These are phyloP conservation scores for Volucella bombylans DNA, from an alignment of 2,888 invertebrate genomes.

Conservation along the genomic window DNA sequence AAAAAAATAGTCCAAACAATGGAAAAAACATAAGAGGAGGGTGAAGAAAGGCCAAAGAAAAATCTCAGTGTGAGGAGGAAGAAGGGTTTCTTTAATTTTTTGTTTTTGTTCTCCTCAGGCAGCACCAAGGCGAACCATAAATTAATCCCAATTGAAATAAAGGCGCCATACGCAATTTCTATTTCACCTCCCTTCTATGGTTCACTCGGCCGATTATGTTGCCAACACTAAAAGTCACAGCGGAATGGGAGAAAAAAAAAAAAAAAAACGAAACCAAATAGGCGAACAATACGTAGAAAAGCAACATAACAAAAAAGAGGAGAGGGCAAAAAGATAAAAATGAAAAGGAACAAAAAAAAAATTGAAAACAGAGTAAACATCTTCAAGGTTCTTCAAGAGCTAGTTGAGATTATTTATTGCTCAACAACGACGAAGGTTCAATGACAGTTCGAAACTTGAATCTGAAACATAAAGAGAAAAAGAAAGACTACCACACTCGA, in stretches of 20 bases:
- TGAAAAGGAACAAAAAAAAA: slow-evolving; percentile 24
- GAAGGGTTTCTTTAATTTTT: background rate
- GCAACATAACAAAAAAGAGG: slow-evolving; percentile 8
- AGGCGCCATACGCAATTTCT: slow-evolving; percentile 73
- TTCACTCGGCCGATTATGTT: slow-evolving; percentile 1
- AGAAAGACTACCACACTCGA: slow-evolving; percentile 10
- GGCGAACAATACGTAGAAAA: slow-evolving; percentile 10
- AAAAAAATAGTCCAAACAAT: slow-evolving; percentile 11
- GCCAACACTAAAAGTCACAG: slow-evolving; percentile 35
- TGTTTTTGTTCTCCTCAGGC: too few species aligned
- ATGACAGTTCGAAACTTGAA: slow-evolving; percentile 70
- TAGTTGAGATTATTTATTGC: slow-evolving; percentile 74
- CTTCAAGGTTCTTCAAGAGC: slow-evolving; percentile 73
- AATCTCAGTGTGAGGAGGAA: slow-evolving; percentile 19
- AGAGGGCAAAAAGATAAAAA: slow-evolving; percentile 4
- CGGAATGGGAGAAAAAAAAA: background rate
- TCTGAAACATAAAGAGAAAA: slow-evolving; percentile 53
- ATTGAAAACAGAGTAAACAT: slow-evolving; percentile 64
- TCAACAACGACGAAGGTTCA: slow-evolving; percentile 70
- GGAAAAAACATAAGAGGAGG: slow-evolving; percentile 30
- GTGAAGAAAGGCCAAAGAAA: background rate
- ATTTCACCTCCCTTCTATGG: slow-evolving; percentile 41
- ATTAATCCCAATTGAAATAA: slow-evolving; percentile 73
- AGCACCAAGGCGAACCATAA: slow-evolving; percentile 51
- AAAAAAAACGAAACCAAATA: slow-evolving; percentile 6